Conservation (phyloP, 2,797 vertebrate species). For the Spinibarbus caldwelli region DNA sequence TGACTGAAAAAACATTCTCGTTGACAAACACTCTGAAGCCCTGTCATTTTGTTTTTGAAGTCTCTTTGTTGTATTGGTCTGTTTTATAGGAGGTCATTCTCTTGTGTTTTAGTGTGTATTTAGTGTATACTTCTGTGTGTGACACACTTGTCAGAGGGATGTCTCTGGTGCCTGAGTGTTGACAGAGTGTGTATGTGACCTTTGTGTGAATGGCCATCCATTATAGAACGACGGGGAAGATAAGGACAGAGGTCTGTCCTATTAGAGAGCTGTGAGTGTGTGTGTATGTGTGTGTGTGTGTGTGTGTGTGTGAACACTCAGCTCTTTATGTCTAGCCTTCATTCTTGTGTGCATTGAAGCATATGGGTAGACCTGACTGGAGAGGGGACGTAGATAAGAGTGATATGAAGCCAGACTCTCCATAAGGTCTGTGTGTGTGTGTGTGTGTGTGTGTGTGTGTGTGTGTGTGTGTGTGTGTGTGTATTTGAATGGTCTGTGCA, state of each 20-base stretch:
- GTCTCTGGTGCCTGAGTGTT: conserved; percentile 56
- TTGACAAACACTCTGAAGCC: not conserved
- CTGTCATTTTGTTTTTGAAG: not conserved
- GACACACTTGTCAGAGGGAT: conserved; percentile 48
- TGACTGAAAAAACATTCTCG: not conserved
- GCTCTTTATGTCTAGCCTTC: conserved; percentile 60
- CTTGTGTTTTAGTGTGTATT: conserved; percentile 46
- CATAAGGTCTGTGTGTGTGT: no score
- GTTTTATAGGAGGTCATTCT: conserved; percentile 31
- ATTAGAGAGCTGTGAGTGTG: conserved; percentile 64
- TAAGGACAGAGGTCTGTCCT: conserved; percentile 63
- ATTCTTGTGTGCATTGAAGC: conserved; percentile 79
- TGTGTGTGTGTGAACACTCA: conserved; percentile 66
- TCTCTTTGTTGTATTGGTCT: conserved; percentile 27
- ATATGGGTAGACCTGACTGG: conserved; percentile 57
- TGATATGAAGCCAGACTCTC: conserved; percentile 63
- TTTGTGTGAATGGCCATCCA: conserved; percentile 75
- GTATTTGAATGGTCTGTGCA: conserved; percentile 5
- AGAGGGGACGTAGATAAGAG: conserved; percentile 61
- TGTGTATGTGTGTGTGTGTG: no score
- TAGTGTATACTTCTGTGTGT: conserved; percentile 43
- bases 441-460: conserved; percentile 38
- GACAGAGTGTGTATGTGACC: conserved; percentile 70
- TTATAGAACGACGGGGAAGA: conserved; percentile 64
- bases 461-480: conserved; percentile 40